Evolutionary conservation across 92 coral and sea anemone species (phyloP), one percentile per base, ranked within the genome.

Genomic region (Heliopora coerulea): DNA sequence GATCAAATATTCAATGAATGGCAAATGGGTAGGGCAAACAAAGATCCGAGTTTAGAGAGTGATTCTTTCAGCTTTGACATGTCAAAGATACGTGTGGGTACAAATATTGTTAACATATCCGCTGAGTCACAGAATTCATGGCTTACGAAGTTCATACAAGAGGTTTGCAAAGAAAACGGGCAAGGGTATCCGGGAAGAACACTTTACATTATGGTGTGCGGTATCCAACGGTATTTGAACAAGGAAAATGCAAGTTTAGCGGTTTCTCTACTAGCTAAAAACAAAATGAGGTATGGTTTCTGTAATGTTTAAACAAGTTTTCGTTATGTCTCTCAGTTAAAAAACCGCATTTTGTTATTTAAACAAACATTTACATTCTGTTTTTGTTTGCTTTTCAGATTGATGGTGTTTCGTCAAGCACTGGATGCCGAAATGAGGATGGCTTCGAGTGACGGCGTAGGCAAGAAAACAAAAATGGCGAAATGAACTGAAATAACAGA

Each of bases 171-270:
- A 54, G 34, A 11, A 23, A 62, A 79, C 52, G 81, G 88, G 23
- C 62, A 79, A 56, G 20, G 88, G 14, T 80, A 80, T 75, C 88
- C 88, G 46, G 78, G 56, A 62, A 79, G 88, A 74, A 73, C 75
- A 28, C 35, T 84, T 37, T 84, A 84, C 65, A 58, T 58, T 50
- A 73, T 84, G 49, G 67, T 69, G 23, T 30, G 78, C 25, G 83
- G 74, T 19, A 73, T 81, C 1, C 78, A 72, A 56, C 64, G 78
- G 59, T 61, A 72, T 72, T 50, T 67, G 70, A 44, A 63, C 3
- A 28, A 25, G 73, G 56, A 41, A 65, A 65, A 65, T 19, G 73
- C 56, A 3, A 65, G 54, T 65, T 40, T 65, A n/a, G 60, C 61
- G 48, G 29, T 69, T 69, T 54, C 61, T 17, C 8, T 69, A 44